Base-by-base conservation (phyloP, 2,888 invertebrate genomes). In the Parnassius smintheus region DNA sequence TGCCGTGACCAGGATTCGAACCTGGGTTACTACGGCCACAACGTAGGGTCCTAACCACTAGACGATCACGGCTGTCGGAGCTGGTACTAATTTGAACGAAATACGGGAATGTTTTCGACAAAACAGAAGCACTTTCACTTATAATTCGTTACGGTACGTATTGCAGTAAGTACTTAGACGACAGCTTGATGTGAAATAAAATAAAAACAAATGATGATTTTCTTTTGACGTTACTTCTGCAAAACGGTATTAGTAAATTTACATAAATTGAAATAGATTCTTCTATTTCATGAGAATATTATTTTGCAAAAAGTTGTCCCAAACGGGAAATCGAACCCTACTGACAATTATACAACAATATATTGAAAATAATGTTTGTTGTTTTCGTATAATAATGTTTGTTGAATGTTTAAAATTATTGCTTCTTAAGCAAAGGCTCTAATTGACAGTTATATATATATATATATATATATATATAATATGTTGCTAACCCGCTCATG, bases 1-100 rank as follows among this genome's bases (percentile, higher is more conserved):
- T 85, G 83, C 93, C 93, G 93, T 93, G 93, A 94, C 94, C 93
- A 93, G 94, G 94, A 94, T 94, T 94, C 94, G 94, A 94, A 94
- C 94, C 94, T 94, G 94, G 94, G 94, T 94, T 94, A 94, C 94
- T 94, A 94, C 94, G 73, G 94, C 94, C 94, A 94, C 94, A 94
- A 94, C 94, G 94, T 94, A 93, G 94, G 93, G 94, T 94, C 94
- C 94, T 94, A 94, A 94, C 94, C 94, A 94, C 94, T 94, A 94
- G 93, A 94, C 94, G 94, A 94, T 94, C 93, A 94, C 94, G 94
- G 94, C 94, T 92, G 77, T 66, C 77, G 83, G 80, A 83, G 85
- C 85, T 77, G 74, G 54, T 80, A 75, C 62, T 3, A 1, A 13
- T 13, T 3, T 2, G 22, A 10, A 22, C 65, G 52, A 76, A 78